Evolutionary conservation across 2,888 invertebrate genomes (phyloP).

Genomic region (Lacanobia oleracea): DNA sequence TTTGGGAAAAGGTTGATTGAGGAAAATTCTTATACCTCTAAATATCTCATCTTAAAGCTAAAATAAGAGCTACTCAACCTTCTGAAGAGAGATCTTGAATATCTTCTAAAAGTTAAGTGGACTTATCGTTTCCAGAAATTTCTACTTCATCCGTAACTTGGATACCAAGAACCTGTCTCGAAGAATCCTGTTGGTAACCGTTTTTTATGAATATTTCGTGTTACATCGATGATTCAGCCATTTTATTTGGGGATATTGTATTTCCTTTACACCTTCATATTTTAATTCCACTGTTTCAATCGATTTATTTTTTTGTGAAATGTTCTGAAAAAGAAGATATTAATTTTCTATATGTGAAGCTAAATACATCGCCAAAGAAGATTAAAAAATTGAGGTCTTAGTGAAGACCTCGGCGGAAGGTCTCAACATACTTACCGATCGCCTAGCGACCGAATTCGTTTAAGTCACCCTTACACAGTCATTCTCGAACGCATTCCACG

Average conservation of each 20-base stretch:
- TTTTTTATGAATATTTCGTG: constrained; percentile 25
- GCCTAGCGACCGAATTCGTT: too few species aligned
- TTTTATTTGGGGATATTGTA: constrained; percentile 19
- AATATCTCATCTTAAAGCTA: background rate
- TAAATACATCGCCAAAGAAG: too few species aligned
- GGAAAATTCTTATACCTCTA: too few species aligned
- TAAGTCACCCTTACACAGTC: too few species aligned
- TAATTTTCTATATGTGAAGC: too few species aligned
- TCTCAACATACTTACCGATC: too few species aligned
- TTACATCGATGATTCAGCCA: constrained; percentile 1
- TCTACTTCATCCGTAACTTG: constrained; percentile 15
- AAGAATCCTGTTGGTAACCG: constrained; percentile 4
- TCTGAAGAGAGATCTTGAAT: constrained; percentile 7
- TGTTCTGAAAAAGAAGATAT: too few species aligned
- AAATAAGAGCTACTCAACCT: background rate
- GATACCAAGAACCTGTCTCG: background rate
- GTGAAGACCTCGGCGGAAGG: too few species aligned
- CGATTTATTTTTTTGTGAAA: background rate
- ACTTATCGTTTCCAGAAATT: constrained; percentile 14
- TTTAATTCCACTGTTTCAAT: background rate
- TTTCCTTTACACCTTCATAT: background rate
- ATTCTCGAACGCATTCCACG: too few species aligned
- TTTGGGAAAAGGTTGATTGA: background rate
- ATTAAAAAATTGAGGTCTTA: too few species aligned
- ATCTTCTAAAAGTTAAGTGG: constrained; percentile 5